Conservation (phyloP, 2,797 vertebrate genomes). For the Myripristis murdjan region DNA sequence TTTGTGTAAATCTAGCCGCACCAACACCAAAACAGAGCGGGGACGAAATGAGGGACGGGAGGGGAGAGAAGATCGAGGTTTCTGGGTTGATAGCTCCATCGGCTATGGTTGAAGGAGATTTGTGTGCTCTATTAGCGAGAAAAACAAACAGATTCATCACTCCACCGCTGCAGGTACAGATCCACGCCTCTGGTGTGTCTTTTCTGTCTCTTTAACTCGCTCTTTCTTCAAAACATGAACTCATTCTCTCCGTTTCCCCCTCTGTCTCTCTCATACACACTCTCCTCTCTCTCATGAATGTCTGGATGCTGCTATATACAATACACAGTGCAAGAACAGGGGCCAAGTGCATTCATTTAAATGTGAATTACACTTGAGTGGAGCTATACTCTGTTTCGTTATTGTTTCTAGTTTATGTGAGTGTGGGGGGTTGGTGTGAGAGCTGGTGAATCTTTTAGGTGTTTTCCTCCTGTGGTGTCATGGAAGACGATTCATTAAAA, state of each 20-base stretch:
- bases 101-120: slow-evolving; percentile 15
- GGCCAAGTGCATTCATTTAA: slow-evolving; percentile 17
- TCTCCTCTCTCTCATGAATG: slow-evolving; percentile 1
- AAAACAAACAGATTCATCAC: slow-evolving; percentile 34
- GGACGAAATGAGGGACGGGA: background rate
- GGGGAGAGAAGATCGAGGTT: background rate
- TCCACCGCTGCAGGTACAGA: background rate
- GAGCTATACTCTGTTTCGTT: background rate
- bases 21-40: background rate
- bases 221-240: background rate
- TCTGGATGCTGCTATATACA: background rate
- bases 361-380: slow-evolving; percentile 33
- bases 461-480: background rate
- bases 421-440: background rate
- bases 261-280: background rate
- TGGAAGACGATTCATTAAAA: too few relatives aligned
- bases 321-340: background rate
- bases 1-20: too few relatives aligned
- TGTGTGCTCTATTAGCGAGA: slow-evolving; percentile 18
- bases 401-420: background rate
- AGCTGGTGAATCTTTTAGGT: background rate
- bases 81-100: background rate
- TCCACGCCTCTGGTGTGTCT: background rate
- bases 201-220: slow-evolving; percentile 5
- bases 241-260: background rate